These are phyloP conservation scores for Anneissia japonica DNA, from an alignment of 35 echinoderm and acorn worm genomes.

Conservation along the genomic window DNA sequence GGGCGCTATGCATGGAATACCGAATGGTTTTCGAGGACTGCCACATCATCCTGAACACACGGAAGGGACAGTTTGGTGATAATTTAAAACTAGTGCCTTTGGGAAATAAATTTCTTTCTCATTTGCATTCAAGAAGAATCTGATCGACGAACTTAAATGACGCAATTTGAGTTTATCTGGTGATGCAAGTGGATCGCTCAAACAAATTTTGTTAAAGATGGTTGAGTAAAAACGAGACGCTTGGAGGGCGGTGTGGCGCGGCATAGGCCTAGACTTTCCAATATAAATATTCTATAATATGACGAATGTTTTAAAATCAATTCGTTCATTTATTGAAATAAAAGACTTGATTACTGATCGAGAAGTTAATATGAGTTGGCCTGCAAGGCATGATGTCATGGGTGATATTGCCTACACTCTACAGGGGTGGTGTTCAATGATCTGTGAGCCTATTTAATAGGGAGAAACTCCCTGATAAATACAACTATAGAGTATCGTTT, in stretches of 20 bases:
- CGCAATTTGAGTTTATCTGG: not conserved
- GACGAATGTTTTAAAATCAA: no score
- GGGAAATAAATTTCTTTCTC: not conserved
- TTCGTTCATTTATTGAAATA: no score
- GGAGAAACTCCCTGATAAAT: not conserved
- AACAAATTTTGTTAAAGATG: no score
- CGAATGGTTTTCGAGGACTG: not conserved
- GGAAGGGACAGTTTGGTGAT: not conserved
- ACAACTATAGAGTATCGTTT: not conserved
- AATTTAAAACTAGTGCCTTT: not conserved
- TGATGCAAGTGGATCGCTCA: no score
- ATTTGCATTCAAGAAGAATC: not conserved
- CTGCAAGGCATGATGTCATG: no score
- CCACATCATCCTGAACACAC: not conserved
- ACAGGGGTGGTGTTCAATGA: not conserved
- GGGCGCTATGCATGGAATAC: constrained; percentile 19
- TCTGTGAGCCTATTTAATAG: not conserved
- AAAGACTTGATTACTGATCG: no score
- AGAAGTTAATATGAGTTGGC: not conserved
- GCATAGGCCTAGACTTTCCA: no score
- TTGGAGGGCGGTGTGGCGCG: no score
- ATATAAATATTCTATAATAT: no score
- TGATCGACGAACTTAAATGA: not conserved
- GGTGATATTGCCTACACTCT: not conserved
- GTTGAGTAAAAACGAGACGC: no score